Percentiles rank a stretch among this genome's conserved stretches.
Conservation (phyloP, 2,888 invertebrate genomes). For the Thereva nobilitata region DNA sequence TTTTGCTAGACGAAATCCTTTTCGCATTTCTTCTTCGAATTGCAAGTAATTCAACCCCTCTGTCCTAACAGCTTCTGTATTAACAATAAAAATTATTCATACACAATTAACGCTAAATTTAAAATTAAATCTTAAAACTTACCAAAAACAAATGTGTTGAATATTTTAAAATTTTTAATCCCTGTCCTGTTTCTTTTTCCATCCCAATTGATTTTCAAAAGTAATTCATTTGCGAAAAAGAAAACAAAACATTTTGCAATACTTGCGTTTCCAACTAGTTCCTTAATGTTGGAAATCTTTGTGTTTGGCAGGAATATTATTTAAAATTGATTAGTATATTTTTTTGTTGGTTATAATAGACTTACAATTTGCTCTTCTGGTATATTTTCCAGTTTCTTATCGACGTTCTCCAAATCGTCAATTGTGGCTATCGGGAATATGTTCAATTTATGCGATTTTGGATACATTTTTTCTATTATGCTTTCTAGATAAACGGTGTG, state of each 20-base stretch:
- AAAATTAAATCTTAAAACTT: not conserved
- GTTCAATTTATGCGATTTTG: not conserved
- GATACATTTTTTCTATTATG: not conserved
- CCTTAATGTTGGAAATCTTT: constrained; percentile 5
- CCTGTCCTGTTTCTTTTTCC: not conserved
- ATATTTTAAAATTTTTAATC: not conserved
- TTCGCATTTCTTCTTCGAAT: constrained; percentile 9
- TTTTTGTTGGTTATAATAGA: not conserved
- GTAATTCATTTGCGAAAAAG: not conserved
- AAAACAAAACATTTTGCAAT: not conserved
- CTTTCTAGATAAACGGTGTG: not conserved
- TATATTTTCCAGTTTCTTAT: not conserved
- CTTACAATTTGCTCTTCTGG: not conserved
- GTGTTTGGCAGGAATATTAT: not conserved
- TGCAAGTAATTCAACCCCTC: constrained; percentile 6
- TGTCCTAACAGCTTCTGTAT: constrained; percentile 1
- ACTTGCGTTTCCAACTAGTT: not conserved
- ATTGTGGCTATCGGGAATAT: not conserved
- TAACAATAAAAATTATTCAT: not conserved
- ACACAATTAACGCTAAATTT: not conserved
- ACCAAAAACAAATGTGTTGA: constrained; percentile 5
- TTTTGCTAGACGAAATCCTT: constrained; percentile 1
- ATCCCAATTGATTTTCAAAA: constrained; percentile 14
- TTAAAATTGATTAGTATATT: not conserved
- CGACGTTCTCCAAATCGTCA: not conserved